phyloP scores from a whole-genome alignment of 2,797 vertebrate species.

The Carduelis carduelis region DNA sequence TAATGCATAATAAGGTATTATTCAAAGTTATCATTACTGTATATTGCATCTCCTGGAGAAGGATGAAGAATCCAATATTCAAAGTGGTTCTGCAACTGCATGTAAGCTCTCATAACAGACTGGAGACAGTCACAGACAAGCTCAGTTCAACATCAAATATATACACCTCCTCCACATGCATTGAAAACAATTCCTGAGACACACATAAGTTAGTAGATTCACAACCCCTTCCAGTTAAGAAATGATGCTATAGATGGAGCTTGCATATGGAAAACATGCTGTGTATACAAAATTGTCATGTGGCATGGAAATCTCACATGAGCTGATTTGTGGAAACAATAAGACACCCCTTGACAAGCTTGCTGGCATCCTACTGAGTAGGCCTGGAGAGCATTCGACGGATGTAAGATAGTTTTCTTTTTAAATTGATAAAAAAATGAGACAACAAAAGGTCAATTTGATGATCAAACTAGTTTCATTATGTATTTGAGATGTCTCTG shows the following conservation, averaged over 20 bases:
- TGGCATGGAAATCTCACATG: background rate
- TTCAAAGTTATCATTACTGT: background rate
- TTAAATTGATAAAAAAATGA: background rate
- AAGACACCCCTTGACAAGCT: background rate
- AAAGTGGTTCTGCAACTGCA: background rate
- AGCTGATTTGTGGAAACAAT: background rate
- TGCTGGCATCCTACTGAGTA: fast-evolving
- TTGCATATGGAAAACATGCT: background rate
- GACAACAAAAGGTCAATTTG: background rate
- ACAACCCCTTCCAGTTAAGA: background rate
- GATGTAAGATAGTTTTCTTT: background rate
- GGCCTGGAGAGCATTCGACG: background rate
- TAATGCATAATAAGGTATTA: background rate
- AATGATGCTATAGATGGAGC: background rate
- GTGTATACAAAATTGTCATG: background rate
- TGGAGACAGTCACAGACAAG: background rate
- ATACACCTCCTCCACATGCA: background rate
- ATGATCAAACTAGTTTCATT: background rate
- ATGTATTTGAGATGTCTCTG: background rate
- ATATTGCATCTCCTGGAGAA: background rate
- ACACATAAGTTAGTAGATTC: background rate
- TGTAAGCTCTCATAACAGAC: background rate
- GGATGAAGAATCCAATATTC: background rate
- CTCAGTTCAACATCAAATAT: background rate
- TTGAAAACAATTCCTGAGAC: background rate